Evolutionary conservation across 1,140 invertebrate genomes (phyloP).

Genomic region (Nilaparvata lugens): DNA sequence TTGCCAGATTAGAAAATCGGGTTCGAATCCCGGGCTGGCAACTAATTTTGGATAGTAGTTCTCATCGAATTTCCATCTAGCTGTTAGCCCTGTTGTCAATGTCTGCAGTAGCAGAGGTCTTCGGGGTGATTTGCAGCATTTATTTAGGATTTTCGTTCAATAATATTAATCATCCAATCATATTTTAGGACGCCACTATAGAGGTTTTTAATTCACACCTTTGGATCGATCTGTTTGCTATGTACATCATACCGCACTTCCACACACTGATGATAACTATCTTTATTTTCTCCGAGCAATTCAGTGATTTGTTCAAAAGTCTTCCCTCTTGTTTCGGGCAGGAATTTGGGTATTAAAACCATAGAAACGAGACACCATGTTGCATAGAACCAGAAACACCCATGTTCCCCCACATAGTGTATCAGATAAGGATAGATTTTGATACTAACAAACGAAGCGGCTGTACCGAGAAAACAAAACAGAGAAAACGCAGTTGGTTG

Average conservation of each 20-base stretch:
- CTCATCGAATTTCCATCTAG: no score
- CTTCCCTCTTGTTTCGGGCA: slow-evolving; percentile 19
- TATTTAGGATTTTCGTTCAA: no score
- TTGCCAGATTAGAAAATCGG: no score
- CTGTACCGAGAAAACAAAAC: neutral
- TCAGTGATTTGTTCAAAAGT: slow-evolving; percentile 14
- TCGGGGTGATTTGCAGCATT: no score
- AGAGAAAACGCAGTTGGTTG: slow-evolving; percentile 8
- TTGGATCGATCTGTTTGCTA: no score
- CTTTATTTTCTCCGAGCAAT: neutral
- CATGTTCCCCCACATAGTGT: slow-evolving; percentile 6
- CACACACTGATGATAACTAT: neutral
- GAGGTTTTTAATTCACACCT: no score
- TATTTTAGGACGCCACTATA: no score
- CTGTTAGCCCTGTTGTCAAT: no score
- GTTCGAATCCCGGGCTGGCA: no score
- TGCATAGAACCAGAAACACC: slow-evolving; percentile 17
- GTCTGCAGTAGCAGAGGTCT: no score
- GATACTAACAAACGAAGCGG: slow-evolving; percentile 9
- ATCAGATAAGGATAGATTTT: slow-evolving; percentile 15
- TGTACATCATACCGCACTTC: neutral
- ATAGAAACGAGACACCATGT: slow-evolving; percentile 10
- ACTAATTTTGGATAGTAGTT: no score
- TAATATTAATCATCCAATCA: no score
- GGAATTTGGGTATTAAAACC: slow-evolving; percentile 2